Base-by-base conservation (phyloP, 2,797 vertebrate genomes). In the Coregonus sp. region DNA sequence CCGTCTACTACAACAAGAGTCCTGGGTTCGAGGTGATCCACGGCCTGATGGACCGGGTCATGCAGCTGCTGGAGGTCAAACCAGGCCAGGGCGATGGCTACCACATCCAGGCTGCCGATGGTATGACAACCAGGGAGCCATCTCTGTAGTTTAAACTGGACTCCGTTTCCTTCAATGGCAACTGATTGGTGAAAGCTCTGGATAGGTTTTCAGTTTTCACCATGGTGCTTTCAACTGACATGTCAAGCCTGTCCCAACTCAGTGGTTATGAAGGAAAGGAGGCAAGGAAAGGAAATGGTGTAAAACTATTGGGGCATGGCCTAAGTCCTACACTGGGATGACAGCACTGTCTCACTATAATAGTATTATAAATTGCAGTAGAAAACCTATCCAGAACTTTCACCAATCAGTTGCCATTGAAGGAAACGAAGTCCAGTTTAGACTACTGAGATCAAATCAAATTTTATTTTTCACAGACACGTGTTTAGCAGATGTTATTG, bases 21-120 rank as follows among this genome's bases (percentile, higher is more conserved):
- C 97, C 98, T 0, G 98, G 98, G 31, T 99, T 99, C 72, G 98
- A 99, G 92, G 95, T 99, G 70, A 98, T 99, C 88, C 98, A 99
- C 0, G 98, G 98, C 59, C 94, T 99, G 35, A 91, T 99, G 90
- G 97, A 99, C 91, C 94, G 97, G 67, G 79, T 96, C 81, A 99
- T 99, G 98, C 97, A 99, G 81, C 93, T 99, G 66, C 92, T 99
- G 59, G 94, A 94, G n/a, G 93, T 98, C 78, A 93, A 93, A 82
- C 88, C 94, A 0, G 91, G 82, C 12, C 84, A 88, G 5, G 93
- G 92, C 67, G 92, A 94, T 0, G 97, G 97, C 20, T 99, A 99
- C 84, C 90, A 91, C 51, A 97, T 99, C 89, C 97, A 94, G 90
- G 95, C 97, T 6, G 89, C 95, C 20, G 93, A 97, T 65, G 97